Conservation (phyloP, 2,888 invertebrate genomes). For the Callyntrura guangdongensis region DNA sequence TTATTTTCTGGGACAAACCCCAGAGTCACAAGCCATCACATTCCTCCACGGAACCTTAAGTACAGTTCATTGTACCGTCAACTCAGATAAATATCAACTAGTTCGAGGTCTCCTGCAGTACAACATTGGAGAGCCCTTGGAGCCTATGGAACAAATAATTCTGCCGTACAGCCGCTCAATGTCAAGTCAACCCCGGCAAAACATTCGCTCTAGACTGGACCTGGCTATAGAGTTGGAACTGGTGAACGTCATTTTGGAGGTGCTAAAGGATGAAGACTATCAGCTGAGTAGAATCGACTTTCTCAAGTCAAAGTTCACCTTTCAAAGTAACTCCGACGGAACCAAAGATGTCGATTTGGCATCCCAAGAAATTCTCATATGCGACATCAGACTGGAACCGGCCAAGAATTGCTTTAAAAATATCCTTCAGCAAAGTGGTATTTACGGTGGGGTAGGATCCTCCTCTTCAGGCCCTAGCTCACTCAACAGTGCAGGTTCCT, state of each 20-base stretch:
- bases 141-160: constrained; percentile 87
- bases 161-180: constrained; percentile 8
- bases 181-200: not conserved
- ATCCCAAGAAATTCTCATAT: constrained; percentile 94
- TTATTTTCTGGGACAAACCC: constrained; percentile 88
- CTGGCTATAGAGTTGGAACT: constrained; percentile 91
- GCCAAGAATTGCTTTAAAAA: constrained; percentile 89
- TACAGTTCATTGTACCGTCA: constrained; percentile 93
- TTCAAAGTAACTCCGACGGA: constrained; percentile 95
- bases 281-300: constrained; percentile 95
- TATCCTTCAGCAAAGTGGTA: constrained; percentile 91
- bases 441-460: constrained; percentile 18
- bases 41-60: constrained; percentile 94
- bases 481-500: not conserved
- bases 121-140: constrained; percentile 95
- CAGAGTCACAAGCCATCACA: constrained; percentile 90
- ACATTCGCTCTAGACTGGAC: constrained; percentile 72
- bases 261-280: constrained; percentile 86
- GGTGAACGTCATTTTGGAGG: constrained; percentile 93
- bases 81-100: constrained; percentile 93
- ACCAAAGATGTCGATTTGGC: constrained; percentile 97
- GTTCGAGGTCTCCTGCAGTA: constrained; percentile 94
- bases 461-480: not conserved
- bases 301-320: constrained; percentile 94
- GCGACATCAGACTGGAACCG: constrained; percentile 88